These are phyloP conservation scores for Orthosia gothica DNA, from an alignment of 2,888 invertebrate species.

Conservation along the genomic window DNA sequence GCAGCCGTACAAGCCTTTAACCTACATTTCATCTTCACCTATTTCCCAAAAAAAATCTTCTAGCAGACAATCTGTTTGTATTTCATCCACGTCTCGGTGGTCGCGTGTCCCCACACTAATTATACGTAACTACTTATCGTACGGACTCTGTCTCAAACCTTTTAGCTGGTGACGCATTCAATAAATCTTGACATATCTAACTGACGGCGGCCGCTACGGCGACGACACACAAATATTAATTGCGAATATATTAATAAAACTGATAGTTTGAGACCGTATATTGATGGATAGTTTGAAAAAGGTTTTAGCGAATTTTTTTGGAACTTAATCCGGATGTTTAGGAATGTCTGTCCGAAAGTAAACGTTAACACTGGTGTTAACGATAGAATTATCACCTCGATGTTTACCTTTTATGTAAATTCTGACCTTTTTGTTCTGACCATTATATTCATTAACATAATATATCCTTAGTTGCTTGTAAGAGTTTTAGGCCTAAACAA, in stretches of 20 bases:
- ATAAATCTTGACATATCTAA: constrained; percentile 89
- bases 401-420: constrained; percentile 29
- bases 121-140: constrained; percentile 86
- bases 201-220: constrained; percentile 74
- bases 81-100: constrained; percentile 78
- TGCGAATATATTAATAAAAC: constrained; percentile 82
- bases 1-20: constrained; percentile 2
- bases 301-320: constrained; percentile 37
- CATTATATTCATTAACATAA: constrained; percentile 6
- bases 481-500: background rate
- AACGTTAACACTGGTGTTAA: background rate
- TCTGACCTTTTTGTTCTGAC: constrained; percentile 3
- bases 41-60: constrained; percentile 45
- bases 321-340: constrained; percentile 10
- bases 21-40: constrained; percentile 37
- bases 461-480: background rate
- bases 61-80: constrained; percentile 44
- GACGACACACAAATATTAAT: constrained; percentile 80
- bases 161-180: constrained; percentile 85
- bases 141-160: constrained; percentile 83
- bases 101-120: constrained; percentile 88
- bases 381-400: constrained; percentile 9
- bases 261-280: constrained; percentile 66
- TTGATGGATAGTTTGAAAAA: constrained; percentile 66
- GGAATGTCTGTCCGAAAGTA: background rate